Conservation (phyloP, 2,888 invertebrate species). For the Parnassius apollo region DNA sequence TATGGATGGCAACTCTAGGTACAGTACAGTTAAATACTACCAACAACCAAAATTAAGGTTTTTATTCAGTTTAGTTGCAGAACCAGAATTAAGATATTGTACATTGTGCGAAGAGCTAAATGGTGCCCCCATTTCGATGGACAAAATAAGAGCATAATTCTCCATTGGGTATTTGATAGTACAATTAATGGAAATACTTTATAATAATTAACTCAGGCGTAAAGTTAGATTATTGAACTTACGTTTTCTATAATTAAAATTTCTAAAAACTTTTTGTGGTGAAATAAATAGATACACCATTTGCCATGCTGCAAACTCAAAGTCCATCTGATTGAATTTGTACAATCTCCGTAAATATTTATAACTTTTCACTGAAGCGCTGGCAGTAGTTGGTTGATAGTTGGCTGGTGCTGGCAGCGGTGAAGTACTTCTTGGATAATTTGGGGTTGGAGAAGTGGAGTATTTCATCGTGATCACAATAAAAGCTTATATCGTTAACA, state of each 20-base stretch:
- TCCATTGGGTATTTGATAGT: too few relatives aligned
- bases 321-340: slow-evolving; percentile 99
- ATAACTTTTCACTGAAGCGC: slow-evolving; percentile 93
- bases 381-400: slow-evolving; percentile 84
- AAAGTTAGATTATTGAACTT: slow-evolving; percentile 57
- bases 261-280: slow-evolving; percentile 98
- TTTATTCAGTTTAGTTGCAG: too few relatives aligned
- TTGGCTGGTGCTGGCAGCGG: slow-evolving; percentile 86
- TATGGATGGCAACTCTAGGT: too few relatives aligned
- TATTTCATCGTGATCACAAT: slow-evolving; percentile 75
- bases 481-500: slow-evolving; percentile 5
- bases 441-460: slow-evolving; percentile 78
- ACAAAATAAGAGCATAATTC: too few relatives aligned
- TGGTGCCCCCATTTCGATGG: too few relatives aligned
- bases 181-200: too few relatives aligned
- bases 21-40: too few relatives aligned
- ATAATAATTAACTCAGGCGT: too few relatives aligned
- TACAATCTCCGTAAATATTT: slow-evolving; percentile 92
- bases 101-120: too few relatives aligned
- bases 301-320: slow-evolving; percentile 99
- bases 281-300: slow-evolving; percentile 96
- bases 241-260: slow-evolving; percentile 99
- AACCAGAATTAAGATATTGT: too few relatives aligned
- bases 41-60: too few relatives aligned
- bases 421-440: slow-evolving; percentile 81